phyloP scores from a whole-genome alignment of 2,888 invertebrate genomes.

The Tortricodes alternella region DNA sequence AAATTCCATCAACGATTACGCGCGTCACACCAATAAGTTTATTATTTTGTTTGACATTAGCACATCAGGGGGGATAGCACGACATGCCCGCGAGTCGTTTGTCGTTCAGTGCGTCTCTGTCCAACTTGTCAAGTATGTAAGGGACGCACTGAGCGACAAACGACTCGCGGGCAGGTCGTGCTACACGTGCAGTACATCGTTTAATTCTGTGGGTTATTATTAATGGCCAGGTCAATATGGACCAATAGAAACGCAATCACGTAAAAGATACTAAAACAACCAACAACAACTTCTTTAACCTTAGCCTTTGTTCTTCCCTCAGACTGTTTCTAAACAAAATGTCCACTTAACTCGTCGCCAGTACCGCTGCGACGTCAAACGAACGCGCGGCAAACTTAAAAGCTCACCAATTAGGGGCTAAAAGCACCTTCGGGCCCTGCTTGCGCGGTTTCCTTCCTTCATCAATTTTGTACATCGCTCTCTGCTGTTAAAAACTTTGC shows the following conservation, averaged over 20 bases:
- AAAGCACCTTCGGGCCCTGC: slow-evolving; percentile 79
- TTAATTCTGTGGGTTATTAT: no score
- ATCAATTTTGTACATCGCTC: slow-evolving; percentile 79
- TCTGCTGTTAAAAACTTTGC: slow-evolving; percentile 56
- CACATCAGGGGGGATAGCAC: no score
- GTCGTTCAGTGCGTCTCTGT: no score
- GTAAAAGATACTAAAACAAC: not conserved
- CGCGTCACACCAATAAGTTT: no score
- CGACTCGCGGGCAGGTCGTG: no score
- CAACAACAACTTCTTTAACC: not conserved
- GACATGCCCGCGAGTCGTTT: no score
- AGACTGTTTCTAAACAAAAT: slow-evolving; percentile 43
- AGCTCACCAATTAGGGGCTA: slow-evolving; percentile 82
- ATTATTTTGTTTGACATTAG: no score
- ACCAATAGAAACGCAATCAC: not conserved
- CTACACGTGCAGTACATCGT: no score
- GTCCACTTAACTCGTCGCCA: slow-evolving; percentile 50
- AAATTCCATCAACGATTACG: no score
- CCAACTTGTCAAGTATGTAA: no score
- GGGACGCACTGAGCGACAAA: no score
- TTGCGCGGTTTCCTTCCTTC: slow-evolving; percentile 73
- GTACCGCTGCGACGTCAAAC: slow-evolving; percentile 68
- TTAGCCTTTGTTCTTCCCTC: slow-evolving; percentile 42
- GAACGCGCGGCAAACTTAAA: slow-evolving; percentile 80
- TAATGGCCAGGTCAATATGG: no score